Evolutionary conservation across 2,888 invertebrate genomes (phyloP), one percentile per base, ranked within the genome.

Genomic region (Torymus auratus): DNA sequence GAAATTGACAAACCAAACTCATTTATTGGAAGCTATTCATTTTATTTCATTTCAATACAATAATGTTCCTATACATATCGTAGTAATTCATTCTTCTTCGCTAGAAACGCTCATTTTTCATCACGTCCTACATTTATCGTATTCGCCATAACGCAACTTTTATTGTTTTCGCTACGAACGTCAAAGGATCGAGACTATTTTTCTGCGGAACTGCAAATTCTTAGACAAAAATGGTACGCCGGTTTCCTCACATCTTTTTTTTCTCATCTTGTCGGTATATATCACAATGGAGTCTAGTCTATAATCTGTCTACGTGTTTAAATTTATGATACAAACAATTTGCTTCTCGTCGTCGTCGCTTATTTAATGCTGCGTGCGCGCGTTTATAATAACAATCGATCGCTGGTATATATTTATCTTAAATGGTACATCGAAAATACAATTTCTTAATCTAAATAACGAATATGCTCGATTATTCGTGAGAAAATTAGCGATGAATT

Each of bases 301-400:
- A 74, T 53, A 80, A 73, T 73, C 68, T 77, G 83, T 78, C 83
- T 85, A 84, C 72, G 58, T 81, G 75, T 83, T 28, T 28, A 28
- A 70, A 73, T 72, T 78, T 83, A 86, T 84, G 73, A 80, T 85
- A 85, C 83, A 83, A 85, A 85, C 80, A 83, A 84, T 80, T 80
- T 79, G 76, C 72, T 80, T 83, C 67, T 86, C 78, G 80, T 84
- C 84, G 73, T 82, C 78, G 67, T 56, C 64, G 20, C 20, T 67
- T 68, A 17, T 82, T 81, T 82, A 84, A 53, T 28, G 28, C 28
- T 28, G 28, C 11, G 3, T 78, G 41, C 64, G 23, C 53, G 28
- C 55, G 10, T 64, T 14, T 60, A 28, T 58, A 20, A 69, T 73
- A 73, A 73, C 60, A 62, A 74, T 79, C 12, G 20, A 55, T 71